Conservation (phyloP, 2,797 vertebrate genomes). For the Fundulus diaphanus region DNA sequence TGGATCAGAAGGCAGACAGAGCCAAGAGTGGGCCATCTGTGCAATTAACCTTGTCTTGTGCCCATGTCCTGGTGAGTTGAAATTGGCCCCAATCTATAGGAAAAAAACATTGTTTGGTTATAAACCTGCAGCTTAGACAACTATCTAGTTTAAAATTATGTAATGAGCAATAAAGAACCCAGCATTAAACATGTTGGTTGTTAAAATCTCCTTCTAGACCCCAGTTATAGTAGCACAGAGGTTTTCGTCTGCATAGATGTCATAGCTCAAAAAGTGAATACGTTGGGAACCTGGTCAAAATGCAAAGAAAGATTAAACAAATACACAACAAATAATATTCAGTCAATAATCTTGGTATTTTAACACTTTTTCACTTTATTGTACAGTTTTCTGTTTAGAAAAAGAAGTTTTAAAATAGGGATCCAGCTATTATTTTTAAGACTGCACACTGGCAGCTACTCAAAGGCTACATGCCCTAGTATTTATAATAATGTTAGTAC, state of each 20-base stretch:
- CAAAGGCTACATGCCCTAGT: too few relatives aligned
- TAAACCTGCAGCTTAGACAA: too few relatives aligned
- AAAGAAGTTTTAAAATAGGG: background rate
- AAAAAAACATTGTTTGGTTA: background rate
- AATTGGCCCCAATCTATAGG: background rate
- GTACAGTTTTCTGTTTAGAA: too few relatives aligned
- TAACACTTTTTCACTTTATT: background rate
- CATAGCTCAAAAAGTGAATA: background rate
- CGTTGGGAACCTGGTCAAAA: background rate
- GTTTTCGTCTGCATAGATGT: background rate
- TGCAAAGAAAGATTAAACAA: background rate
- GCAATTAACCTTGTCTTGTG: background rate
- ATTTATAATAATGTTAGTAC: too few relatives aligned
- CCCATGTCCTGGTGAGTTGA: background rate
- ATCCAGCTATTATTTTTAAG: too few relatives aligned
- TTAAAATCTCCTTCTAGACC: background rate
- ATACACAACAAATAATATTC: background rate
- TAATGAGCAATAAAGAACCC: background rate
- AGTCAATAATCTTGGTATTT: background rate
- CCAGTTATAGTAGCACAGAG: background rate
- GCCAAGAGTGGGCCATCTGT: background rate
- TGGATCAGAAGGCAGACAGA: background rate
- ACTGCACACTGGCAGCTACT: too few relatives aligned
- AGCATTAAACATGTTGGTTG: background rate
- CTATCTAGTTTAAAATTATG: background rate